A percentile compares a stretch with the other conserved stretches of the same genome.
These are phyloP conservation scores for Timema podura DNA, from an alignment of 2,888 invertebrate genomes.

Conservation along the genomic window DNA sequence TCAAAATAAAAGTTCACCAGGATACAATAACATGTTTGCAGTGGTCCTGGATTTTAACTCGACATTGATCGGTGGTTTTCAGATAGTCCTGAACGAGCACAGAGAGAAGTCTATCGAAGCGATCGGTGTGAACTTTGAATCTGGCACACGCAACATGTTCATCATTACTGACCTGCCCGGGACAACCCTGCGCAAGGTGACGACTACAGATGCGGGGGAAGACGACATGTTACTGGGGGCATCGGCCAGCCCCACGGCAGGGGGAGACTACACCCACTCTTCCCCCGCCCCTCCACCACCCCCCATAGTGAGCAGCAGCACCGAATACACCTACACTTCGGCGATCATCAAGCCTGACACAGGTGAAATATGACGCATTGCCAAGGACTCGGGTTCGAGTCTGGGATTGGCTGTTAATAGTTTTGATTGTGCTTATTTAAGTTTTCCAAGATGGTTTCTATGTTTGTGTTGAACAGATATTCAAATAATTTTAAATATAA, in stretches of 20 bases:
- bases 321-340: constrained; percentile 24
- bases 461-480: too few species aligned
- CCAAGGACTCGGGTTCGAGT: too few species aligned
- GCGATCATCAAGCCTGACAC: constrained; percentile 44
- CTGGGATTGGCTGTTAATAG: too few species aligned
- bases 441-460: too few species aligned
- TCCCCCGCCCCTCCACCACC: constrained; percentile 32
- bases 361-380: constrained; percentile 36
- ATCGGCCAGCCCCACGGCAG: constrained; percentile 45
- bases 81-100: constrained; percentile 46
- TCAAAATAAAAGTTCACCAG: too few species aligned
- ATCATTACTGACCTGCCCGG: constrained; percentile 43
- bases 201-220: constrained; percentile 38
- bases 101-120: constrained; percentile 47
- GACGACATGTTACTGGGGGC: constrained; percentile 48
- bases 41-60: neutral
- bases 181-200: constrained; percentile 39
- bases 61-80: constrained; percentile 27
- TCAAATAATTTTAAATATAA: too few species aligned
- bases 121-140: constrained; percentile 44
- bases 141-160: constrained; percentile 42
- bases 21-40: neutral
- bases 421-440: too few species aligned
- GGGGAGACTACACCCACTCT: constrained; percentile 25
- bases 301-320: constrained; percentile 25